Conservation (phyloP, 2,888 invertebrate species). For the Rhabditoides inermis region DNA sequence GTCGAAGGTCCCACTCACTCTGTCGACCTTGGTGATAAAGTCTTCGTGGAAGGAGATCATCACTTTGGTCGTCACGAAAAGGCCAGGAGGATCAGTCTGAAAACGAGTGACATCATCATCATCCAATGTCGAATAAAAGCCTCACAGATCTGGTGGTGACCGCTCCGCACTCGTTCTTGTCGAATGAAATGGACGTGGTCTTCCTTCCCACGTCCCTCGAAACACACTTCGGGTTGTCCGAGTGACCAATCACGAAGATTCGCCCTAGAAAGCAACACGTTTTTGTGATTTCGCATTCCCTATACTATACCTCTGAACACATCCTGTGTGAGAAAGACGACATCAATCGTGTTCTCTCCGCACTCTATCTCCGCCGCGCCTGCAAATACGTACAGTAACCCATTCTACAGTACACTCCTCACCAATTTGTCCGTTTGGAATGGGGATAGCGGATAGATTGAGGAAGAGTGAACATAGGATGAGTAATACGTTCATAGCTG, state of each 20-base stretch:
- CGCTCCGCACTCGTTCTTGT: conserved; percentile 46
- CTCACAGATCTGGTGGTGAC: conserved; percentile 40
- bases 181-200: conserved; percentile 44
- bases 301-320: conserved; percentile 20
- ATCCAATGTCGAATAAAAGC: background rate
- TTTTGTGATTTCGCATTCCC: background rate
- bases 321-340: conserved; percentile 47
- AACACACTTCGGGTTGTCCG: conserved; percentile 44
- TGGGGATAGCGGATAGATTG: conserved; percentile 19
- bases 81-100: conserved; percentile 46
- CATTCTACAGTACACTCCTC: conserved; percentile 3
- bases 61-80: conserved; percentile 47
- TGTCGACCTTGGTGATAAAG: conserved; percentile 50
- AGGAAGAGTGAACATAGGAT: no score
- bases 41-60: conserved; percentile 51
- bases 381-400: conserved; percentile 13
- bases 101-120: conserved; percentile 5
- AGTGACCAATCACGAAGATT: conserved; percentile 49
- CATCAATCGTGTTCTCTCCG: conserved; percentile 47
- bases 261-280: conserved; percentile 28
- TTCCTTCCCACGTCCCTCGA: conserved; percentile 40
- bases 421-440: conserved; percentile 42
- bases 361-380: conserved; percentile 51
- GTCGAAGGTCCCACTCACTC: conserved; percentile 15
- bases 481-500: no score